phyloP scores from a whole-genome alignment of 1,140 invertebrate genomes.

The Drosophila trapezifrons region DNA sequence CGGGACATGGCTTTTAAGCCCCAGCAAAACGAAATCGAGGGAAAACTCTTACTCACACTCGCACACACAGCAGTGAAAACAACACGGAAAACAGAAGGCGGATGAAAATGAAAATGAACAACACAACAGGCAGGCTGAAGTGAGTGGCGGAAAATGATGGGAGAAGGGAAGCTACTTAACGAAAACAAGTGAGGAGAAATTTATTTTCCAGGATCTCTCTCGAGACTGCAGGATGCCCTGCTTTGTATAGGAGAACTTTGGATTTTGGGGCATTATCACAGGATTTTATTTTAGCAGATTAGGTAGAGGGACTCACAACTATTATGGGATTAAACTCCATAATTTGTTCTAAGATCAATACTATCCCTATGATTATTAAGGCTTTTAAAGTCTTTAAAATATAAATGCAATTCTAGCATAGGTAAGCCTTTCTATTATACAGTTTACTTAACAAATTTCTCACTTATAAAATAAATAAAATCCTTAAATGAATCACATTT shows the following conservation, averaged over 20 bases:
- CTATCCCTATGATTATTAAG: not conserved
- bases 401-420: not conserved
- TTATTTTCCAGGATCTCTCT: conserved; percentile 38
- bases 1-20: conserved; percentile 37
- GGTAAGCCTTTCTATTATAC: not conserved
- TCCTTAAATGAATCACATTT: not conserved
- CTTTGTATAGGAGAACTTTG: not conserved
- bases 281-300: not conserved
- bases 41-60: conserved; percentile 36
- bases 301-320: not conserved
- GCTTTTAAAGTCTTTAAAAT: not conserved
- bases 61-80: conserved; percentile 25
- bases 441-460: not conserved
- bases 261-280: not conserved
- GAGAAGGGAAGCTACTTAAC: conserved; percentile 47
- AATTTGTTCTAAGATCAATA: not conserved
- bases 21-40: conserved; percentile 45
- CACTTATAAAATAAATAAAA: not conserved
- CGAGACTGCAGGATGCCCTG: conserved; percentile 40
- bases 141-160: conserved; percentile 10
- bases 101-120: conserved; percentile 51
- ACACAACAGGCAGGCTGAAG: conserved; percentile 33
- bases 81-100: conserved; percentile 47
- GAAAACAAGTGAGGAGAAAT: conserved; percentile 55
- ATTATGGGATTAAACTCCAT: not conserved